Percentiles rank a stretch among this genome's conserved stretches.
Conservation (phyloP, 2,113 vertebrate species). For the Cinclus cinclus region DNA sequence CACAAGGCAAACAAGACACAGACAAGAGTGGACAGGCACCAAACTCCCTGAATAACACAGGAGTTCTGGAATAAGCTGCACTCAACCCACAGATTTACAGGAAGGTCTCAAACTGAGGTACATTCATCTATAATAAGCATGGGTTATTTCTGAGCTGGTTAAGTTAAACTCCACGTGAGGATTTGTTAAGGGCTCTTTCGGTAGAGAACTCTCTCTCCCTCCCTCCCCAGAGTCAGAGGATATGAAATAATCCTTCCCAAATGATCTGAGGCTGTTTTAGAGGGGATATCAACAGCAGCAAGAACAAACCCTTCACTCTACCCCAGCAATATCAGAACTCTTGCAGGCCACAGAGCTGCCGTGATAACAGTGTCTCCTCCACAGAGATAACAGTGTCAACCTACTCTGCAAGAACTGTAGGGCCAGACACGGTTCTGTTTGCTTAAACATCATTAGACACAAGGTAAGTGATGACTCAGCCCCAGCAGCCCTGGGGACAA, state of each 20-base stretch:
- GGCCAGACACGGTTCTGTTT: background rate
- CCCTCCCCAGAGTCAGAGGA: background rate
- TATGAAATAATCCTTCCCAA: background rate
- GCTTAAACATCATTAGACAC: background rate
- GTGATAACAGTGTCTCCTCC: background rate
- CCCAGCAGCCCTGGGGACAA: background rate
- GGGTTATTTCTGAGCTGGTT: background rate
- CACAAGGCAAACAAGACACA: background rate
- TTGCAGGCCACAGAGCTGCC: background rate
- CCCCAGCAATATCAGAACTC: background rate
- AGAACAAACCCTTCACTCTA: background rate
- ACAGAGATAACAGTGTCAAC: background rate
- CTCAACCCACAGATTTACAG: background rate
- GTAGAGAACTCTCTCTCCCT: background rate
- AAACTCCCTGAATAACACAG: background rate
- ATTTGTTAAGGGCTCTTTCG: background rate
- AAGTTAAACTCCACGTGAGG: background rate
- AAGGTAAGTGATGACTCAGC: conserved; percentile 1
- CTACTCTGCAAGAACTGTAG: background rate
- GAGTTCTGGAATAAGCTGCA: background rate
- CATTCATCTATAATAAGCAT: background rate
- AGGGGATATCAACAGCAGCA: background rate
- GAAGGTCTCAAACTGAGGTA: background rate
- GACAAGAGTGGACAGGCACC: background rate
- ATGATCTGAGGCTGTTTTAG: background rate